Evolutionary conservation across 2,797 vertebrate species (phyloP).

Genomic region (Aulostomus chinensis): DNA sequence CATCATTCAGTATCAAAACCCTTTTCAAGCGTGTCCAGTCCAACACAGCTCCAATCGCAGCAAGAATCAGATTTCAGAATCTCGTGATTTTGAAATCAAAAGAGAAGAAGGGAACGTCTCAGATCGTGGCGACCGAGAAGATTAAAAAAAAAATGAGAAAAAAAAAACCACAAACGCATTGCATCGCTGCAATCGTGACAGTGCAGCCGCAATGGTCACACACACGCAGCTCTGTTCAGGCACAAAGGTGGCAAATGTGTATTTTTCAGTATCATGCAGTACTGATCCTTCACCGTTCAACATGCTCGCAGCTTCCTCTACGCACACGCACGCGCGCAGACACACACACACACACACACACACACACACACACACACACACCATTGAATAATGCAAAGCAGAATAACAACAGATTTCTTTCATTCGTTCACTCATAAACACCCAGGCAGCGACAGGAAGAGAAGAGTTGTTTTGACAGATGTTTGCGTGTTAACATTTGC

Average conservation of each 20-base stretch:
- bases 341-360: constrained; percentile 16
- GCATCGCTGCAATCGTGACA: constrained; percentile 12
- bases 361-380: constrained; percentile 1
- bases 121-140: constrained; percentile 3
- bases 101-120: constrained; percentile 2
- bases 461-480: constrained; percentile 47
- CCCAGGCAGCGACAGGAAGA: constrained; percentile 34
- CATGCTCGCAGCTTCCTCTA: constrained; percentile 50
- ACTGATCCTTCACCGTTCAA: constrained; percentile 53
- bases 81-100: constrained; percentile 49
- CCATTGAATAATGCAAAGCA: constrained; percentile 7
- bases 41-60: constrained; percentile 22
- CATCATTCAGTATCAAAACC: constrained; percentile 22
- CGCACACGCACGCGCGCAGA: no score
- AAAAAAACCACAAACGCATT: no score
- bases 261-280: constrained; percentile 59
- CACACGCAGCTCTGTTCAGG: constrained; percentile 27
- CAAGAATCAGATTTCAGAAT: constrained; percentile 47
- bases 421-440: constrained; percentile 24
- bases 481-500: constrained; percentile 48
- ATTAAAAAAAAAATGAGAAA: no score
- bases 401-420: constrained; percentile 11
- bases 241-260: constrained; percentile 25
- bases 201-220: constrained; percentile 16
- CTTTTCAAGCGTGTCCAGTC: constrained; percentile 9